Evolutionary conservation across 1,140 invertebrate genomes (phyloP), one percentile per base, ranked within the genome.

Genomic region (Drosophila malerkotliana): DNA sequence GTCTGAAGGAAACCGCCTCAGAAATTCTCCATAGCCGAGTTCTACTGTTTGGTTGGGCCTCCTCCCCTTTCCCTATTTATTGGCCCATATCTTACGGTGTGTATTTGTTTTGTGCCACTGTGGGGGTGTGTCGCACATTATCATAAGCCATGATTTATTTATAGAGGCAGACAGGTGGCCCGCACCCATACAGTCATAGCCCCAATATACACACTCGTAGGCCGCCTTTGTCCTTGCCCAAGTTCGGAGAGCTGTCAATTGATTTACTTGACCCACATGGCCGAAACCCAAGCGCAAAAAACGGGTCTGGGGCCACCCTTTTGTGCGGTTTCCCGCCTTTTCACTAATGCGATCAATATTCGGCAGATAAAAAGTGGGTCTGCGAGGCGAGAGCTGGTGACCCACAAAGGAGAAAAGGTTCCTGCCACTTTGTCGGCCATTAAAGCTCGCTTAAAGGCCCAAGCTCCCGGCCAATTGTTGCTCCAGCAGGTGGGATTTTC

Each of bases 181-280:
- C 56, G 24, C 32, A 21, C 41, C 66, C 61, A 73, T 34, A 49
- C 62, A 53, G 21, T n/a, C 21, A 53, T 34, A 45, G 10, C 5
- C 14, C 24, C 4, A 30, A 67, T 28, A 26, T 47, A 24, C 37
- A 18, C 39, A 54, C 49, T 6, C 34, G 52, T 18, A 41, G 44
- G 44, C 48, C 48, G 63, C 41, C 66, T 68, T 74, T 75, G 61
- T 75, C 72, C 72, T 75, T 71, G 54, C 72, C 66, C 72, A 79
- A 63, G 49, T 84, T 56, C 63, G 69, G 69, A 72, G 64, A 71
- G 60, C 83, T 85, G 82, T 72, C 82, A 87, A 88, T 88, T 88
- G 82, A 88, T 87, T 88, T 62, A 68, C 79, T 88, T 87, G 82
- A 87, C 82, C 82, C 82, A 79, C 56, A 69, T 88, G 69, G 49